These are phyloP conservation scores for Mugil cephalus DNA, from an alignment of 2,113 vertebrate species.

Conservation along the genomic window DNA sequence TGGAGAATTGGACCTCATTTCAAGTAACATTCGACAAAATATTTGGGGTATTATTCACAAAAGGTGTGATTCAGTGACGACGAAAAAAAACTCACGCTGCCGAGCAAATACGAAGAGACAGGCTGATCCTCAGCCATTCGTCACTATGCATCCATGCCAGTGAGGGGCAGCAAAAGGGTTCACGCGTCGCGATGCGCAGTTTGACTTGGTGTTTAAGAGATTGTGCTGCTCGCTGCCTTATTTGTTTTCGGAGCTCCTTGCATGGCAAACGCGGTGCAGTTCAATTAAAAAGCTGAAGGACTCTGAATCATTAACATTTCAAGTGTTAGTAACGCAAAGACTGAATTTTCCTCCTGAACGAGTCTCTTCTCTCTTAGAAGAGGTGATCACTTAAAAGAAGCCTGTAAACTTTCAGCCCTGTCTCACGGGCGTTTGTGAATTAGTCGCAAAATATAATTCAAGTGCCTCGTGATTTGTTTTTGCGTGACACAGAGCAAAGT, in stretches of 20 bases:
- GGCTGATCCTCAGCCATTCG: slow-evolving; percentile 67
- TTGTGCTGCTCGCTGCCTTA: slow-evolving; percentile 44
- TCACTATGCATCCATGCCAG: slow-evolving; percentile 50
- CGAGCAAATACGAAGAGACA: slow-evolving; percentile 61
- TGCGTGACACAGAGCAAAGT: too few species aligned
- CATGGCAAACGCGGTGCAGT: slow-evolving; percentile 35
- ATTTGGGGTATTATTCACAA: slow-evolving; percentile 30
- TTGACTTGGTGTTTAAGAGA: slow-evolving; percentile 59
- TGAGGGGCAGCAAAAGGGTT: slow-evolving; percentile 35
- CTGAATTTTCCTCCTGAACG: slow-evolving; percentile 52
- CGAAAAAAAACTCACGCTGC: slow-evolving; percentile 45
- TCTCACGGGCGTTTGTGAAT: too few species aligned
- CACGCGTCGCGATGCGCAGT: slow-evolving; percentile 42
- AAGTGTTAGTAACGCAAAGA: slow-evolving; percentile 65
- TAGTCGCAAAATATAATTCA: too few species aligned
- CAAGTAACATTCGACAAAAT: slow-evolving; percentile 2
- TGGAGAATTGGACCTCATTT: slow-evolving; percentile 1
- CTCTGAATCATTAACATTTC: slow-evolving; percentile 69
- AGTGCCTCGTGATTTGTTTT: too few species aligned
- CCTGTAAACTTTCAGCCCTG: slow-evolving; percentile 3
- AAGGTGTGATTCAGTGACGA: slow-evolving; percentile 57
- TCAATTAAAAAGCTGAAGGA: slow-evolving; percentile 53
- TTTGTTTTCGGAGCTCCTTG: slow-evolving; percentile 33
- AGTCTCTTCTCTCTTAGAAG: slow-evolving; percentile 15
- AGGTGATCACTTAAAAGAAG: slow-evolving; percentile 31